Base-by-base conservation (phyloP, 2,797 vertebrate species). In the Danionella dracula region DNA sequence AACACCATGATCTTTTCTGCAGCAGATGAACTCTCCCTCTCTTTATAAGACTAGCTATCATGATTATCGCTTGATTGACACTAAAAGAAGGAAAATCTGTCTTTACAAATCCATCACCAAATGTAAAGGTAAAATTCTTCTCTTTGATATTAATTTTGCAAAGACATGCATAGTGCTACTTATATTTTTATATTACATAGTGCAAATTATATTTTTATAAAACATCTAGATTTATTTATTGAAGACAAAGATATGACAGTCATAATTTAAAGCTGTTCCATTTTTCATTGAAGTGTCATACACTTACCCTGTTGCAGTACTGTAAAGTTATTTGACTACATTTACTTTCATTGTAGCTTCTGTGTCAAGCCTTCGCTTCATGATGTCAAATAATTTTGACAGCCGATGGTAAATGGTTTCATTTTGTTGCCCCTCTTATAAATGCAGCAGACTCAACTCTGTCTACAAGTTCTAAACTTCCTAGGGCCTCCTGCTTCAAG, bases 331-430 rank as follows among this genome's bases (percentile, higher is more conserved):
- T 63, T 44, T 68, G 19, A 77, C 66, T 63, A 45, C 35, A 68
- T 51, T 10, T 45, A 27, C 44, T n/a, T 34, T 4, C 10, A 54
- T 44, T 9, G 9, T 27, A 21, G 38, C 11, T 32, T 6, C 10
- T 60, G 5, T 66, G 63, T 58, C 42, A 27, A 71, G 63, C 66
- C 42, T 49, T 46, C 53, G 13, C 51, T 74, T 21, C 62, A 31
- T 63, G 40, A 74, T 40, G 34, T 63, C 56, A 62, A 73, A 72
- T 74, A 68, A 72, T 31, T 63, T 71, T 70, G 72, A 74, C 74
- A 78, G 44, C 48, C 59, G 66, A 53, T 37, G 49, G 48, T 69
- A 70, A 73, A 66, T 71, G 50, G 50, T 77, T 75, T 75, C 45
- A 66, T 75, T 78, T 60, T 21, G 20, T 40, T 38, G 49, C 57